These are phyloP conservation scores for Megaceryle alcyon DNA, from an alignment of 2,797 vertebrate genomes.

Conservation along the genomic window DNA sequence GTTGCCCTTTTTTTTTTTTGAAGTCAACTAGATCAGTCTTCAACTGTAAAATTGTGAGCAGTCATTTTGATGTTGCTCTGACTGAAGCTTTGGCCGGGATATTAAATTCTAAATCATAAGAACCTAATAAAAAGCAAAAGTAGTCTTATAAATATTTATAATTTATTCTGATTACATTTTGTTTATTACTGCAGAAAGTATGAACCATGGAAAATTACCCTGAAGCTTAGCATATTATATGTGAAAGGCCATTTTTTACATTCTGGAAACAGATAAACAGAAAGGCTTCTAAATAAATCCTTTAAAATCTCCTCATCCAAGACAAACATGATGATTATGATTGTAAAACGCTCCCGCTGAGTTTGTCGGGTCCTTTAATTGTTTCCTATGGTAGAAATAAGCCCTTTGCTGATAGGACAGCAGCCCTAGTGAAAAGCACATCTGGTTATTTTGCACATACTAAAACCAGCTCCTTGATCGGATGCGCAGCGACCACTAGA, in stretches of 20 bases:
- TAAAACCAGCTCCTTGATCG: not conserved
- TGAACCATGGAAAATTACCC: conserved; percentile 50
- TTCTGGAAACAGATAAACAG: conserved; percentile 63
- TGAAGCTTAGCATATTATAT: conserved; percentile 41
- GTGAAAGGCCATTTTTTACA: conserved; percentile 10
- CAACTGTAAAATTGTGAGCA: not conserved
- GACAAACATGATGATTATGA: conserved; percentile 61
- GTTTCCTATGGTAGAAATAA: conserved; percentile 43
- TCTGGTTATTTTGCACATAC: not conserved
- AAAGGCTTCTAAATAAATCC: conserved; percentile 63
- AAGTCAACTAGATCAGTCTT: not conserved
- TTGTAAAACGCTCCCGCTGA: conserved; percentile 57
- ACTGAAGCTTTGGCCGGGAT: conserved; percentile 45
- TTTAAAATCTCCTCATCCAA: conserved; percentile 48
- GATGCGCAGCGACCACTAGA: not conserved
- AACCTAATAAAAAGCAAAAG: conserved; percentile 58
- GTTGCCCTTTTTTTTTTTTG: not conserved
- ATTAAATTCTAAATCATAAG: conserved; percentile 53
- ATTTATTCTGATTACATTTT: conserved; percentile 59
- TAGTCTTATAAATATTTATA: conserved; percentile 71
- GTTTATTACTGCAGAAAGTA: conserved; percentile 61
- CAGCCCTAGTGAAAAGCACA: not conserved
- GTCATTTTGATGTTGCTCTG: not conserved
- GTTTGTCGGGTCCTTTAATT: conserved; percentile 42
- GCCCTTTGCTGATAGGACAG: not conserved